Conservation (phyloP, 1,140 invertebrate species). For the Cecropterus lyciades region DNA sequence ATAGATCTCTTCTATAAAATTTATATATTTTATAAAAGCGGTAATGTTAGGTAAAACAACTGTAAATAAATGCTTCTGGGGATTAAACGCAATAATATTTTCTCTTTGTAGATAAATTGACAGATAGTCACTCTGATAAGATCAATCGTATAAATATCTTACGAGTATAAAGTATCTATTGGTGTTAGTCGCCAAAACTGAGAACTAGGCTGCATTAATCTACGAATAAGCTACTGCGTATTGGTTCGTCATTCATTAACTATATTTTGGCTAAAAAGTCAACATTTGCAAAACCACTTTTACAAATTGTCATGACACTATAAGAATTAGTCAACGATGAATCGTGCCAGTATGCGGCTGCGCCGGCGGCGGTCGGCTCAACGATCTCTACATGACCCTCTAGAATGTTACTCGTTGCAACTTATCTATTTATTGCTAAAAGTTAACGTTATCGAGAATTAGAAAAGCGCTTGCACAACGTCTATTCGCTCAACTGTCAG, state of each 20-base stretch:
- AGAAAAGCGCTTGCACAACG: constrained; percentile 61
- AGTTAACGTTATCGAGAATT: constrained; percentile 56
- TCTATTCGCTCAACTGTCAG: constrained; percentile 52
- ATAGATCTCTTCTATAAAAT: constrained; percentile 85
- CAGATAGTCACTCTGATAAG: constrained; percentile 78
- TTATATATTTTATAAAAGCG: constrained; percentile 83
- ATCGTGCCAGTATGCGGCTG: constrained; percentile 60
- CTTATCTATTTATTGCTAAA: constrained; percentile 54
- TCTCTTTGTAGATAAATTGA: constrained; percentile 80
- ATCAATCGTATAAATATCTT: constrained; percentile 82
- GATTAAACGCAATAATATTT: constrained; percentile 71
- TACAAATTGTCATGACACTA: constrained; percentile 83
- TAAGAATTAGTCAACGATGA: constrained; percentile 82
- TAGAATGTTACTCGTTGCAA: constrained; percentile 65
- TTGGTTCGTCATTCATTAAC: constrained; percentile 82
- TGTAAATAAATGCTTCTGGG: constrained; percentile 82
- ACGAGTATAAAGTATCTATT: constrained; percentile 81
- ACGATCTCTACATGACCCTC: constrained; percentile 53
- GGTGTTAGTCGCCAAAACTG: constrained; percentile 81
- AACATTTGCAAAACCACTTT: constrained; percentile 82
- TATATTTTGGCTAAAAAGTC: constrained; percentile 84
- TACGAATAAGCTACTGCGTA: constrained; percentile 83
- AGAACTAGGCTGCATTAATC: constrained; percentile 81
- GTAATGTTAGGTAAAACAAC: constrained; percentile 78
- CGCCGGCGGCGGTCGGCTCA: constrained; percentile 60